These are phyloP conservation scores for Drosophila ironensis DNA, from an alignment of 1,140 invertebrate species.

Conservation along the genomic window DNA sequence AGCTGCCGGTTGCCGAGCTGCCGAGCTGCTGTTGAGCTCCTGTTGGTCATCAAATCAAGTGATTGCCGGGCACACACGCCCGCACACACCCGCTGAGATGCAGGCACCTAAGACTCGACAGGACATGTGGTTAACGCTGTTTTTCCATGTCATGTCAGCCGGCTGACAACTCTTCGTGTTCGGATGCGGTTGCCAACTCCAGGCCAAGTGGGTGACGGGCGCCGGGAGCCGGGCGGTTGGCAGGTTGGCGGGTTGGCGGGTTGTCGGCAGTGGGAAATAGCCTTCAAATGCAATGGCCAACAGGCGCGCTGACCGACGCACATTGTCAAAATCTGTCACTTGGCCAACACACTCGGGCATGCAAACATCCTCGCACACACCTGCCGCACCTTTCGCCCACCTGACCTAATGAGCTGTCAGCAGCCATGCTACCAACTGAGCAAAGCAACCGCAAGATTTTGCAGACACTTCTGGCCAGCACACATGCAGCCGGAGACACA, in stretches of 20 bases:
- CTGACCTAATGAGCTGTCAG: slow-evolving; percentile 53
- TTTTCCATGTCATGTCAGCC: slow-evolving; percentile 54
- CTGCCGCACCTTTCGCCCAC: slow-evolving; percentile 18
- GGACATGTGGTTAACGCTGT: slow-evolving; percentile 64
- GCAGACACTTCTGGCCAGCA: slow-evolving; percentile 33
- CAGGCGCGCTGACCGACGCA: slow-evolving; percentile 27
- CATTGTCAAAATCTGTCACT: slow-evolving; percentile 66
- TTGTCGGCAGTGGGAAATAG: slow-evolving; percentile 2
- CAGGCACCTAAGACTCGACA: slow-evolving; percentile 43
- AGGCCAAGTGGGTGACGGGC: background rate
- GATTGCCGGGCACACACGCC: slow-evolving; percentile 28
- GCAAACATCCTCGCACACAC: slow-evolving; percentile 14
- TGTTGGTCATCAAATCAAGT: slow-evolving; percentile 49
- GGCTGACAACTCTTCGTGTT: slow-evolving; percentile 42
- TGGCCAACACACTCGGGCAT: slow-evolving; percentile 18
- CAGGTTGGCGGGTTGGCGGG: background rate
- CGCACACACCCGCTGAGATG: background rate
- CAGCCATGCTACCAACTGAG: slow-evolving; percentile 36
- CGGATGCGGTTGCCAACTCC: slow-evolving; percentile 38
- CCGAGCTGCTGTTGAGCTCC: too few species aligned
- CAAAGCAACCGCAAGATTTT: slow-evolving; percentile 56
- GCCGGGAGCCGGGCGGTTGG: background rate
- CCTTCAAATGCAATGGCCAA: slow-evolving; percentile 48
- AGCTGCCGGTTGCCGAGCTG: too few species aligned
- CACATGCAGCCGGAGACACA: too few species aligned